Evolutionary conservation across 2,888 invertebrate species (phyloP).

Genomic region (Cotesia congregata): DNA sequence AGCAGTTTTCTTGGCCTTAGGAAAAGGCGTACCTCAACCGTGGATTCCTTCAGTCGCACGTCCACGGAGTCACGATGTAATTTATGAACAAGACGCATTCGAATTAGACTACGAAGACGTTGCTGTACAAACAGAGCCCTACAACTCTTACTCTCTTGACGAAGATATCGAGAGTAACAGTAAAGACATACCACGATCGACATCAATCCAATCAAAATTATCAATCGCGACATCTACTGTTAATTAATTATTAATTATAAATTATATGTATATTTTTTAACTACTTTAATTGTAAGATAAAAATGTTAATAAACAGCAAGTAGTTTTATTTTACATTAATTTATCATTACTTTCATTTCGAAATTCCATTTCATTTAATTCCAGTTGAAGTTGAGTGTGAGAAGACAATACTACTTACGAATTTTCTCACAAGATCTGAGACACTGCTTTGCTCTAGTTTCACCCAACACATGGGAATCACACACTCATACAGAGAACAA

Average conservation of each 20-base stretch:
- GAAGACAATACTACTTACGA: background rate
- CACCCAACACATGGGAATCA: background rate
- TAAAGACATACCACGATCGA: conserved; percentile 57
- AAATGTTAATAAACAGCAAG: background rate
- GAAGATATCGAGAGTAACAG: conserved; percentile 59
- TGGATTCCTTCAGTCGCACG: conserved; percentile 72
- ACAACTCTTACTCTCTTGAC: conserved; percentile 54
- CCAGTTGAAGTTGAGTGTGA: background rate
- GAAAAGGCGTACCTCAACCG: conserved; percentile 75
- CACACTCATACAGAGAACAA: background rate
- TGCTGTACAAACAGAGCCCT: conserved; percentile 67
- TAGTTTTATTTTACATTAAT: background rate
- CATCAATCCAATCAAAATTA: conserved; percentile 59
- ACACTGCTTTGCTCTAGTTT: background rate
- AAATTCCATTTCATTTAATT: background rate
- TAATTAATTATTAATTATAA: background rate
- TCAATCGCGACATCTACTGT: conserved; percentile 49
- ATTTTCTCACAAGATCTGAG: background rate
- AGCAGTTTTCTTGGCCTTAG: conserved; percentile 73
- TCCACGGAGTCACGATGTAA: conserved; percentile 67
- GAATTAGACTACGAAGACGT: conserved; percentile 69
- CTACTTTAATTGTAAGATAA: background rate
- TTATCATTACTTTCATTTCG: background rate
- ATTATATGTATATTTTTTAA: background rate
- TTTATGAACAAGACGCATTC: conserved; percentile 66